These are phyloP conservation scores for Myotis vivesi DNA, from an alignment of 2,797 vertebrate species.

Conservation along the genomic window DNA sequence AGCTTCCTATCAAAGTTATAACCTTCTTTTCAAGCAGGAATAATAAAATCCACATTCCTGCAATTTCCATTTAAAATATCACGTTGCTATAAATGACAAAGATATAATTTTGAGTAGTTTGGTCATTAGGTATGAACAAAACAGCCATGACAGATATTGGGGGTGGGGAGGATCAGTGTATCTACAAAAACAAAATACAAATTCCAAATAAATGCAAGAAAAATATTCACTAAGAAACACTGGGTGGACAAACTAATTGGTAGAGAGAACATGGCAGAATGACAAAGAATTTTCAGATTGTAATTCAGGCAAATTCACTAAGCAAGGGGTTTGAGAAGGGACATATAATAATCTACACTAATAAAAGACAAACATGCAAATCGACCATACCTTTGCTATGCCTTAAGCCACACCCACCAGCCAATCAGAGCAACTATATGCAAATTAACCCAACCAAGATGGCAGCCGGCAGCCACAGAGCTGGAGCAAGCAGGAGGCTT, in stretches of 20 bases:
- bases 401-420: no score
- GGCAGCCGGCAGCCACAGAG: no score
- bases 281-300: neutral
- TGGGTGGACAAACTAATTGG: neutral
- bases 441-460: no score
- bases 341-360: neutral
- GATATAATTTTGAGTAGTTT: neutral
- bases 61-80: constrained; percentile 12
- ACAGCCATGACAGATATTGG: neutral
- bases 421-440: no score
- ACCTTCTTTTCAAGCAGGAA: neutral
- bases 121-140: neutral
- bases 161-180: neutral
- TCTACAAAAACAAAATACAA: neutral
- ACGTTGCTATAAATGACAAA: neutral
- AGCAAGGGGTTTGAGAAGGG: neutral
- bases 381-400: no score
- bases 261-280: neutral
- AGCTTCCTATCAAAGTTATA: neutral
- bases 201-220: neutral
- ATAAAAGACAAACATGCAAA: no score
- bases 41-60: neutral
- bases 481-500: no score
- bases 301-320: neutral
- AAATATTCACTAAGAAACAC: neutral